Base-by-base conservation (phyloP, 2,888 invertebrate genomes). In the Hipparchia semele region DNA sequence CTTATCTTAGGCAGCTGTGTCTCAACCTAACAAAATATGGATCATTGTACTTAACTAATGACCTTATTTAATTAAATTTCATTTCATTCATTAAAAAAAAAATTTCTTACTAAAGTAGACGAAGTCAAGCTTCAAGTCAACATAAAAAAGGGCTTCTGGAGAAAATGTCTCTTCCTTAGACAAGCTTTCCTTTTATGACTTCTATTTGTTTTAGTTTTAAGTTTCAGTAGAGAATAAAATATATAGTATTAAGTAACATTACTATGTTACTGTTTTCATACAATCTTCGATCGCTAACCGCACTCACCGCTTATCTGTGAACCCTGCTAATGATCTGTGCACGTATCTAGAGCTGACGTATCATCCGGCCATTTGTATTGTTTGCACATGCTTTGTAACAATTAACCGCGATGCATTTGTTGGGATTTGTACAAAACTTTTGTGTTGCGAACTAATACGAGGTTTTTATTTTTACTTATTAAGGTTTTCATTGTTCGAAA, bases 281-380 rank as follows among this genome's bases (percentile, higher is more conserved):
- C 33, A 56, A 10, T 56, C 49, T 10, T 45, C 33, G 56, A 64
- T 70, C 12, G 62, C 46, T 70, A 53, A 70, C 70, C 70, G 70
- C 62, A 54, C 46, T 70, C 62, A 70, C 70, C 70, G 70, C 70
- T 64, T 69, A 69, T 69, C 68, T n/a, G 60, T 60, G 62, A 54
- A 54, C 45, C 23, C 70, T 56, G 70, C 70, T 70, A 64, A 64
- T 64, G 62, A 70, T 56, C 62, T 12, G 56, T 70, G 54, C 39
- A 39, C 39, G 39, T 39, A 39, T 64, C 56, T 70, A 70, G 56
- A 62, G 9, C 64, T 56, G 13, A 56, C 54, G 56, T 49, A 46
- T 56, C 33, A 49, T 62, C 23, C 13, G 60, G 60, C 51, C 51
- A 7, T 23, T 39, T 61, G 39, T 53, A 69, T 69, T 69, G 69